Percentiles rank a stretch among this genome's conserved stretches.
These are phyloP conservation scores for Bugulina stolonifera DNA, from an alignment of 2,888 invertebrate species.

Conservation along the genomic window DNA sequence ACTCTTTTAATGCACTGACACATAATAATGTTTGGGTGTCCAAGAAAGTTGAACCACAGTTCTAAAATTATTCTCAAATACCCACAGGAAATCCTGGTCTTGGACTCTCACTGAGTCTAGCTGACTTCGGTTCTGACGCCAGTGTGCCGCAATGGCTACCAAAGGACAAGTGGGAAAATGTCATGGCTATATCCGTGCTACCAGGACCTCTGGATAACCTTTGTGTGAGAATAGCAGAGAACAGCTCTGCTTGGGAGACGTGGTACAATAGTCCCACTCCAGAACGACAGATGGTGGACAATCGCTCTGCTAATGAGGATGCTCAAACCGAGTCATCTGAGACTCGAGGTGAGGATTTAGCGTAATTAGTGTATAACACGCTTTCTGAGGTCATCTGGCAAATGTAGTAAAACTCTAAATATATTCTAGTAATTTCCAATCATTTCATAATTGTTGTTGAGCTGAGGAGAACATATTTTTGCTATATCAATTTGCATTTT, in stretches of 20 bases:
- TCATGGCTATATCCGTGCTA: slow-evolving; percentile 49
- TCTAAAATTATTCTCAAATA: too few relatives aligned
- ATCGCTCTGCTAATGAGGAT: neutral
- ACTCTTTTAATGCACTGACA: too few relatives aligned
- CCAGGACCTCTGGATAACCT: slow-evolving; percentile 49
- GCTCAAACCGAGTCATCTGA: slow-evolving; percentile 9
- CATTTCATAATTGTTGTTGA: too few relatives aligned
- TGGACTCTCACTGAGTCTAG: slow-evolving; percentile 46
- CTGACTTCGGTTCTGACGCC: slow-evolving; percentile 47
- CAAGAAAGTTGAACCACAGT: too few relatives aligned
- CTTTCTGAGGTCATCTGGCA: too few relatives aligned
- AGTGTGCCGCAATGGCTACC: slow-evolving; percentile 45
- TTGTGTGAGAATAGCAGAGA: slow-evolving; percentile 44
- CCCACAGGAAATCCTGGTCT: slow-evolving; percentile 50
- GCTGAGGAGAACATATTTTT: too few relatives aligned
- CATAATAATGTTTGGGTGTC: too few relatives aligned
- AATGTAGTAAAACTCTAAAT: too few relatives aligned
- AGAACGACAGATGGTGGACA: slow-evolving; percentile 38
- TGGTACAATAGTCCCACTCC: slow-evolving; percentile 44
- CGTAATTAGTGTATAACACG: too few relatives aligned
- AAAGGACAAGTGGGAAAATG: slow-evolving; percentile 49
- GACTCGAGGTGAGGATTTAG: neutral
- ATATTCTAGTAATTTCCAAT: too few relatives aligned
- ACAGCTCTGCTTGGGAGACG: slow-evolving; percentile 41
- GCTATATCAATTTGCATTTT: too few relatives aligned